A percentile compares a stretch with the other conserved stretches of the same genome.
These are phyloP conservation scores for Emmelina monodactyla DNA, from an alignment of 2,888 invertebrate genomes.

Conservation along the genomic window DNA sequence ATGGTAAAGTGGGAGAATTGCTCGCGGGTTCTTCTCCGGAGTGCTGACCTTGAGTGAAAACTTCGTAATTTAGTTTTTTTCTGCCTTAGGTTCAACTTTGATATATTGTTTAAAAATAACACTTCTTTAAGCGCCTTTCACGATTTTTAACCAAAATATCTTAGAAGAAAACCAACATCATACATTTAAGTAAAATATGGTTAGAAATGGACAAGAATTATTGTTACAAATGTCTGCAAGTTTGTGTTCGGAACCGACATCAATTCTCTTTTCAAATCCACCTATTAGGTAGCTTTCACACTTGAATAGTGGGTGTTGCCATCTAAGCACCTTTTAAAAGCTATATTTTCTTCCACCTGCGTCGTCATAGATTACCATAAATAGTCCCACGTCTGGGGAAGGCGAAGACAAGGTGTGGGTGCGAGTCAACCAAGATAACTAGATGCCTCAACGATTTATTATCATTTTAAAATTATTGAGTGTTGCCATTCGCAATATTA, in stretches of 20 bases:
- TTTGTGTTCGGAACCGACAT: not conserved
- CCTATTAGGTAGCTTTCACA: not conserved
- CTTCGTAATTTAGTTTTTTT: too few species aligned
- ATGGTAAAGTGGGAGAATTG: constrained; percentile 24
- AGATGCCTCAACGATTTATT: not conserved
- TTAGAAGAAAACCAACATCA: too few species aligned
- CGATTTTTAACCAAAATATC: too few species aligned
- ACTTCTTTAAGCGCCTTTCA: too few species aligned
- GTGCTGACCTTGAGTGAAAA: too few species aligned
- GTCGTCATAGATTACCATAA: not conserved
- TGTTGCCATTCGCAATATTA: not conserved
- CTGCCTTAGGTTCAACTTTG: too few species aligned
- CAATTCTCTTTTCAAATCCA: not conserved
- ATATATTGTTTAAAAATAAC: too few species aligned
- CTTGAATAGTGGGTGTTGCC: not conserved
- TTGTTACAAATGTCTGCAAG: not conserved
- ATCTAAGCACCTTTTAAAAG: not conserved
- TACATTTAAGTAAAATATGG: too few species aligned
- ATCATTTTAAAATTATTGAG: not conserved
- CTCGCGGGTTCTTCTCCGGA: too few species aligned
- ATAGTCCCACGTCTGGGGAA: not conserved
- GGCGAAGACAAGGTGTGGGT: constrained; percentile 18
- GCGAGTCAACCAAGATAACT: constrained; percentile 2
- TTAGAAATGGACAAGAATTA: not conserved
- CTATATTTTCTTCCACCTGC: too few species aligned